Evolutionary conservation across 2,888 invertebrate species (phyloP).

Genomic region (Diarsia dahlii): DNA sequence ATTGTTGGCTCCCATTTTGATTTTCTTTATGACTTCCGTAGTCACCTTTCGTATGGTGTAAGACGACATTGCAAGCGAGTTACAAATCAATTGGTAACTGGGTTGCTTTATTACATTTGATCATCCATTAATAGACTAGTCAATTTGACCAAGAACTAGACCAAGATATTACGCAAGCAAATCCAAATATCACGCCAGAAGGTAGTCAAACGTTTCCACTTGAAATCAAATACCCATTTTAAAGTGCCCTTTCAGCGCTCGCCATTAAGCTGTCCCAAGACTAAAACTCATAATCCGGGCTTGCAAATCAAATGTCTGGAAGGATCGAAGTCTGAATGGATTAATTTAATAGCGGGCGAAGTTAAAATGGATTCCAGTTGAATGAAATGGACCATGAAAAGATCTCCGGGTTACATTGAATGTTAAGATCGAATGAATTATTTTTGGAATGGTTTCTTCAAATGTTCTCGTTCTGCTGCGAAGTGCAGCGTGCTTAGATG

Average conservation of each 20-base stretch:
- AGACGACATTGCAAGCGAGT: neutral
- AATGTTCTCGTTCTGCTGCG: neutral
- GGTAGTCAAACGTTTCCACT: slow-evolving; percentile 18
- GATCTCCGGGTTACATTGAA: slow-evolving; percentile 52
- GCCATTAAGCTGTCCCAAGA: slow-evolving; percentile 46
- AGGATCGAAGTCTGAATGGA: slow-evolving; percentile 63
- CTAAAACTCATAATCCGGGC: slow-evolving; percentile 52
- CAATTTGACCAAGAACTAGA: neutral
- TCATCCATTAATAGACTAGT: neutral
- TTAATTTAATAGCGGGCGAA: slow-evolving; percentile 66
- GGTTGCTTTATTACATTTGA: too few relatives aligned
- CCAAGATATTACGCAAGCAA: neutral
- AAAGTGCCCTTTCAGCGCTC: slow-evolving; percentile 45
- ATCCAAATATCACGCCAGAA: slow-evolving; percentile 17
- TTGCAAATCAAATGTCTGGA: slow-evolving; percentile 62
- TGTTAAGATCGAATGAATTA: slow-evolving; percentile 38
- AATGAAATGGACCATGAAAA: slow-evolving; percentile 69
- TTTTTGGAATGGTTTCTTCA: slow-evolving; percentile 29
- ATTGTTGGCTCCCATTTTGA: slow-evolving; percentile 13
- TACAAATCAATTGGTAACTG: neutral
- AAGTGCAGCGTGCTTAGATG: neutral
- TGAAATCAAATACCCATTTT: slow-evolving; percentile 39
- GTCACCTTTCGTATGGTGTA: neutral
- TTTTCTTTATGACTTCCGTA: slow-evolving; percentile 24
- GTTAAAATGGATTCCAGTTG: slow-evolving; percentile 68